These are phyloP conservation scores for Istiophorus platypterus DNA, from an alignment of 2,113 vertebrate species.

Conservation along the genomic window DNA sequence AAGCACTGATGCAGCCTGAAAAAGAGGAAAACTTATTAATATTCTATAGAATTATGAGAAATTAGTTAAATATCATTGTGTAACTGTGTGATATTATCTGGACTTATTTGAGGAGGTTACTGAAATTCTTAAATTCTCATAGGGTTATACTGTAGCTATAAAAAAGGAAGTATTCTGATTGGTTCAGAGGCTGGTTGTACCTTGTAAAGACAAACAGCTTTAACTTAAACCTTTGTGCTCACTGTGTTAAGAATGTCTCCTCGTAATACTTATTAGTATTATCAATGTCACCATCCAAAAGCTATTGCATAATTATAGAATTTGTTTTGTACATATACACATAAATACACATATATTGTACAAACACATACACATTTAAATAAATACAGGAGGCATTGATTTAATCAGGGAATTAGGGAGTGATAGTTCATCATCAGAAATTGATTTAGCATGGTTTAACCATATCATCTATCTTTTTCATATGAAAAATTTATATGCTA, in stretches of 20 bases:
- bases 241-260: no score
- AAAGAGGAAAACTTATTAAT: not conserved
- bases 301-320: no score
- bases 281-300: no score
- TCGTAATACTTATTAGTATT: no score
- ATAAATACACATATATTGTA: not conserved
- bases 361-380: not conserved
- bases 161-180: not conserved
- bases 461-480: not conserved
- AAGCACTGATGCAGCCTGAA: conserved; percentile 88
- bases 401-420: no score
- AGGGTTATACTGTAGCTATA: not conserved
- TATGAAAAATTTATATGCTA: not conserved
- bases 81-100: not conserved
- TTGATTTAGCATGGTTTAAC: not conserved
- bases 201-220: no score
- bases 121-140: not conserved
- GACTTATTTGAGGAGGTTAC: not conserved
- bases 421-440: no score
- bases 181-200: not conserved
- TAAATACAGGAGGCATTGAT: not conserved
- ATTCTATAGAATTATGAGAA: not conserved
- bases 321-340: no score
- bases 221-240: no score
- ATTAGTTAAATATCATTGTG: not conserved